Conservation (phyloP, 2,797 vertebrate species). For the Phrynocephalus forsythii region DNA sequence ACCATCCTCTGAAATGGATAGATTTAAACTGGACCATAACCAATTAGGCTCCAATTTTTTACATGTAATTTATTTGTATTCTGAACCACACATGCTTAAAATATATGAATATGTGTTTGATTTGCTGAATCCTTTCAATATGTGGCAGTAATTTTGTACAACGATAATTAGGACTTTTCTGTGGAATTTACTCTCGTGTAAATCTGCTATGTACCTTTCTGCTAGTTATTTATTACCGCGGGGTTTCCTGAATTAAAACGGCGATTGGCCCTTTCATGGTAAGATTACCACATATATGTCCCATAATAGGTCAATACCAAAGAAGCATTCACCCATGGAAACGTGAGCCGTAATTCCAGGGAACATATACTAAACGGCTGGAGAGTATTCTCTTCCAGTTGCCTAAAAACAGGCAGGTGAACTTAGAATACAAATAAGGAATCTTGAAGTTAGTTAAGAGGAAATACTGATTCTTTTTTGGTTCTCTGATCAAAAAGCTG, state of each 20-base stretch:
- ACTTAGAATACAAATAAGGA: background rate
- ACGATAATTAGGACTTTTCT: slow-evolving; percentile 7
- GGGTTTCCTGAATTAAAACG: slow-evolving; percentile 5
- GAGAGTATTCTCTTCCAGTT: background rate
- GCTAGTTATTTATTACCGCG: background rate
- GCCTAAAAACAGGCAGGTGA: background rate
- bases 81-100: background rate
- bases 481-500: background rate
- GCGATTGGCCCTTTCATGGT: background rate
- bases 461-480: background rate
- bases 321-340: slow-evolving; percentile 5
- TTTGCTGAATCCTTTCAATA: background rate
- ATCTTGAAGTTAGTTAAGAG: background rate
- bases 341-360: background rate
- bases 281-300: background rate
- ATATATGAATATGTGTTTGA: background rate
- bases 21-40: slow-evolving; percentile 32
- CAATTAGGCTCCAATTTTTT: background rate
- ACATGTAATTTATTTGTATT: slow-evolving; percentile 32
- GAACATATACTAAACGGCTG: background rate
- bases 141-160: background rate
- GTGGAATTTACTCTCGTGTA: too few species aligned
- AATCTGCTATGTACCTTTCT: background rate
- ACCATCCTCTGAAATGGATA: slow-evolving; percentile 39
- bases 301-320: slow-evolving; percentile 16